Conservation (phyloP, 2,797 vertebrate species). For the Salarias fasciatus region DNA sequence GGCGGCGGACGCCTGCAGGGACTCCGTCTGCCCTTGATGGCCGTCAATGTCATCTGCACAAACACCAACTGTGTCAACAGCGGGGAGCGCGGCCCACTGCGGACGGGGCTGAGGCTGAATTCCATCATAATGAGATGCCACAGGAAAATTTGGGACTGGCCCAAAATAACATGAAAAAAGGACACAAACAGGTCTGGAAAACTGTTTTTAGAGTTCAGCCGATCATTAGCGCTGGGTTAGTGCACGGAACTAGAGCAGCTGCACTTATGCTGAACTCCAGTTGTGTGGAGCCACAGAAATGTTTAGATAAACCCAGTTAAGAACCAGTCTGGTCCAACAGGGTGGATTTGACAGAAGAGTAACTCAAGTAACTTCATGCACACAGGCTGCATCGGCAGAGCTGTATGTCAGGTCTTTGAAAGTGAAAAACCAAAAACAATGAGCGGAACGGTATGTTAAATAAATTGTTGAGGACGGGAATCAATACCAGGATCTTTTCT, state of each 20-base stretch:
- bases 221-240: neutral
- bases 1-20: constrained; percentile 37
- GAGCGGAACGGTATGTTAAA: no score
- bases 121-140: constrained; percentile 45
- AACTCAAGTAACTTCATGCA: no score
- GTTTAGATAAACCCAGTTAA: no score
- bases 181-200: constrained; percentile 7
- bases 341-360: no score
- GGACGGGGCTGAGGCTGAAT: constrained; percentile 26
- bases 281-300: no score
- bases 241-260: no score
- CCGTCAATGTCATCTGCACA: constrained; percentile 61
- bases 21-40: constrained; percentile 45
- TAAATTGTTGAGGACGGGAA: no score
- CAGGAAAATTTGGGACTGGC: constrained; percentile 24
- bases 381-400: no score
- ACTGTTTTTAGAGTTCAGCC: neutral
- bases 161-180: constrained; percentile 35
- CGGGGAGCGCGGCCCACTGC: constrained; percentile 5
- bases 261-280: no score
- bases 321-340: no score
- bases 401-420: no score
- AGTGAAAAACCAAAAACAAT: no score
- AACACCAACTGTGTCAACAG: constrained; percentile 80
- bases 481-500: neutral